Percentiles rank a stretch among this genome's conserved stretches.
These are phyloP conservation scores for Saxidomus purpurata DNA, from an alignment of 1,140 invertebrate genomes.

Conservation along the genomic window DNA sequence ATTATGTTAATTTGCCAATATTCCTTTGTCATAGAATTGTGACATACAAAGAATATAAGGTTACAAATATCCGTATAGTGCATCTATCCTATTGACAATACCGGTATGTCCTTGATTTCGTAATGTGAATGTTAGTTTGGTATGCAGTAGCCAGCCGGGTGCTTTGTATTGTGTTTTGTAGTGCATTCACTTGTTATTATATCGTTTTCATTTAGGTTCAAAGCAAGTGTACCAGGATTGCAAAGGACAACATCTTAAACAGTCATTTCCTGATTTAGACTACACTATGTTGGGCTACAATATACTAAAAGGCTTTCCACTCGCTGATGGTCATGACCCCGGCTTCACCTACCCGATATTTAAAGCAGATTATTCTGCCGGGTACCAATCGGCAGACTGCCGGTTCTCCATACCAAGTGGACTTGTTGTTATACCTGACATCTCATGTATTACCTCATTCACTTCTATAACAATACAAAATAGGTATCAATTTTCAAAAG, in stretches of 20 bases:
- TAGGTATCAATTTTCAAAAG: slow-evolving; percentile 29
- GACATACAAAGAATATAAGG: no score
- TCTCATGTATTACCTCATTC: slow-evolving; percentile 61
- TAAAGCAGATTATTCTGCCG: slow-evolving; percentile 26
- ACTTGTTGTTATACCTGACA: slow-evolving; percentile 52
- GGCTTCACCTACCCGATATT: slow-evolving; percentile 69
- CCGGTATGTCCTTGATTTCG: no score
- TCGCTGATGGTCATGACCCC: slow-evolving; percentile 59
- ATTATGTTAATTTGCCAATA: no score
- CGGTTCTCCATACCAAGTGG: slow-evolving; percentile 53
- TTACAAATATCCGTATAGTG: no score
- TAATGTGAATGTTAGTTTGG: no score
- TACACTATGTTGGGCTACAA: slow-evolving; percentile 66
- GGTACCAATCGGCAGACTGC: slow-evolving; percentile 51
- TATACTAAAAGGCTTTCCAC: slow-evolving; percentile 58
- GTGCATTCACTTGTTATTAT: no score
- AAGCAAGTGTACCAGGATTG: slow-evolving; percentile 27
- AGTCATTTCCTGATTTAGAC: slow-evolving; percentile 61
- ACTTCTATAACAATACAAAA: slow-evolving; percentile 53
- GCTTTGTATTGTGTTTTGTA: no score
- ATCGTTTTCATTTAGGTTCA: no score
- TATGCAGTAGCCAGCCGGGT: no score
- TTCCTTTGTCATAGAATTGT: no score
- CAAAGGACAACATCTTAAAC: background rate
- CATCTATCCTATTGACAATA: no score